Conservation (phyloP, 1,140 invertebrate species). For the Grapholita molesta region DNA sequence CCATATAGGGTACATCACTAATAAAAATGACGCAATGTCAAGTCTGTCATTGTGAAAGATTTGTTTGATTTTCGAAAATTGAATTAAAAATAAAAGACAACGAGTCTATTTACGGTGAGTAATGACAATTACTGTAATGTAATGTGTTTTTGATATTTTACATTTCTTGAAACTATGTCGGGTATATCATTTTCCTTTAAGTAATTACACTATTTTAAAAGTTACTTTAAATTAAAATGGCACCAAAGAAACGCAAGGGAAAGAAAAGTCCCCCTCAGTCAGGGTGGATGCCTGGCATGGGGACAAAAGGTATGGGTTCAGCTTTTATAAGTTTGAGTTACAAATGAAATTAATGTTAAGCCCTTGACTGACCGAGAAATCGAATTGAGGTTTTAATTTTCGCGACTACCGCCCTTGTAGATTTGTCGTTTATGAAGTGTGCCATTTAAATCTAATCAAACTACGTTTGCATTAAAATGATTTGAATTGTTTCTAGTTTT, state of each 20-base stretch:
- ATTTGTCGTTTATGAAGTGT: too few species aligned
- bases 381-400: too few species aligned
- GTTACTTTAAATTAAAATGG: slow-evolving; percentile 44
- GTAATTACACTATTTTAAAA: slow-evolving; percentile 25
- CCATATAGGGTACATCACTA: background rate
- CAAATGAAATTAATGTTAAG: background rate
- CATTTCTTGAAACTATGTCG: slow-evolving; percentile 42
- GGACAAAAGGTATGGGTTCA: slow-evolving; percentile 57
- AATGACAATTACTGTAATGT: too few species aligned
- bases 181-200: slow-evolving; percentile 47
- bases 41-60: background rate
- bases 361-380: too few species aligned
- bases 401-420: too few species aligned
- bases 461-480: too few species aligned
- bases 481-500: too few species aligned
- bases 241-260: slow-evolving; percentile 45
- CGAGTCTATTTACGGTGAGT: slow-evolving; percentile 9
- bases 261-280: slow-evolving; percentile 58
- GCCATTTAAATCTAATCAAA: too few species aligned
- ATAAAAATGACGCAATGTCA: background rate
- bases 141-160: background rate
- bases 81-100: slow-evolving; percentile 3
- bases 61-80: background rate
- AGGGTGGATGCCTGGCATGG: slow-evolving; percentile 69
- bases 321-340: slow-evolving; percentile 7